These are phyloP conservation scores for Aethes cnicana DNA, from an alignment of 2,888 invertebrate species.

Conservation along the genomic window DNA sequence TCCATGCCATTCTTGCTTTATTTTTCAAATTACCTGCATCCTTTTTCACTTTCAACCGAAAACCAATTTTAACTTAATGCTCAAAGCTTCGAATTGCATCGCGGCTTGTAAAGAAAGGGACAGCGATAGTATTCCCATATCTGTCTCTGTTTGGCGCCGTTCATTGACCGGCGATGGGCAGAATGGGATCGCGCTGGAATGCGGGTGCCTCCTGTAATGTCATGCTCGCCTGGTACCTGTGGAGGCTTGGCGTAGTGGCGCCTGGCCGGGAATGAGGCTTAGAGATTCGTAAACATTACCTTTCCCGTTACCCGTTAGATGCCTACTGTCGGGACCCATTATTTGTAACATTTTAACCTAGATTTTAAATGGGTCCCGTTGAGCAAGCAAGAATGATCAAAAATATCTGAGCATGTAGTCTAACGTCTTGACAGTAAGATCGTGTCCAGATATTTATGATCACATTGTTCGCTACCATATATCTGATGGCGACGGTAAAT, in stretches of 20 bases:
- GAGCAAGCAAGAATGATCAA: no score
- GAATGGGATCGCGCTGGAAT: constrained; percentile 63
- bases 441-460: no score
- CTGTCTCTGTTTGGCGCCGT: constrained; percentile 58
- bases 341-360: no score
- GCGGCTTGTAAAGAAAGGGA: constrained; percentile 40
- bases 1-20: constrained; percentile 33
- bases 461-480: no score
- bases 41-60: constrained; percentile 29
- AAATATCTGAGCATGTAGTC: no score
- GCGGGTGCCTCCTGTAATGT: constrained; percentile 47
- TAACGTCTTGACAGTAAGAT: no score
- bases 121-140: constrained; percentile 61
- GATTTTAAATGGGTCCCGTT: no score
- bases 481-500: no score
- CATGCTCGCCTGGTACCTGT: constrained; percentile 66
- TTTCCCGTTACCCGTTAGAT: no score
- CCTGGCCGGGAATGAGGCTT: no score
- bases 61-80: neutral
- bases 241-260: constrained; percentile 65
- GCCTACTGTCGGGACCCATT: no score
- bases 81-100: constrained; percentile 35
- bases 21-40: constrained; percentile 54
- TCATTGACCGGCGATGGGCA: constrained; percentile 49
- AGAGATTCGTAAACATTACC: no score